Base-by-base conservation (phyloP, 2,113 vertebrate genomes). In the Holacanthus passer region DNA sequence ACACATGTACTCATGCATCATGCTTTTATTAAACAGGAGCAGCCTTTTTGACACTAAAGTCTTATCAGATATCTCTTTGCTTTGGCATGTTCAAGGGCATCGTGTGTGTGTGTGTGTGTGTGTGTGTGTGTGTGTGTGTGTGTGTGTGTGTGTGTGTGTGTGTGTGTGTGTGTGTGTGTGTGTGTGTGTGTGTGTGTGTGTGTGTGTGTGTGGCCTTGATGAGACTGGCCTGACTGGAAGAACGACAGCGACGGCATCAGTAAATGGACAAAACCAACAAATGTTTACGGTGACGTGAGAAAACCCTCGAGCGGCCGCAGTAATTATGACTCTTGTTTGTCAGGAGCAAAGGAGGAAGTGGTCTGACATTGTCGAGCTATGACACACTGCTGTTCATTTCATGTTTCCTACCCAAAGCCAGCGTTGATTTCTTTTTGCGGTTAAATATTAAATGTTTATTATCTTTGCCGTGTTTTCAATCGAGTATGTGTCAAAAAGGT, bases 171-270 rank as follows among this genome's bases (percentile, higher is more conserved):
- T 48, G 32, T 48, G 19, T 9, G 58, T 13, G 55, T 48, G 69
- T 60, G 58, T 60, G 58, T 63, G 68, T 50, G 35, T 59, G 20
- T 10, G 60, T 24, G 43, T 41, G 43, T n/a, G n/a, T n/a, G n/a
- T n/a, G n/a, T n/a, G n/a, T n/a, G n/a, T 5, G n/a, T 75, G 39
- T 62, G 24, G 7, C 29, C 55, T 6, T 43, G 35, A 41, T 29
- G 50, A 71, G 43, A n/a, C 63, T 50, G 35, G 43, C 39, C 20
- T 67, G 53, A 9, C 16, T 11, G n/a, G 20, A 53, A 45, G 37
- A 71, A 63, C 1, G 0, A 55, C 4, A 0, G 29, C 31, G 1
- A 0, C 39, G 37, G 39, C 64, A 50, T 78, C 22, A 45, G 43
- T 10, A 48, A 55, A n/a, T 71, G 35, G 31, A 29, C 43, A 17